Base-by-base conservation (phyloP, 1,140 invertebrate species). In the Octopus bimaculoides region DNA sequence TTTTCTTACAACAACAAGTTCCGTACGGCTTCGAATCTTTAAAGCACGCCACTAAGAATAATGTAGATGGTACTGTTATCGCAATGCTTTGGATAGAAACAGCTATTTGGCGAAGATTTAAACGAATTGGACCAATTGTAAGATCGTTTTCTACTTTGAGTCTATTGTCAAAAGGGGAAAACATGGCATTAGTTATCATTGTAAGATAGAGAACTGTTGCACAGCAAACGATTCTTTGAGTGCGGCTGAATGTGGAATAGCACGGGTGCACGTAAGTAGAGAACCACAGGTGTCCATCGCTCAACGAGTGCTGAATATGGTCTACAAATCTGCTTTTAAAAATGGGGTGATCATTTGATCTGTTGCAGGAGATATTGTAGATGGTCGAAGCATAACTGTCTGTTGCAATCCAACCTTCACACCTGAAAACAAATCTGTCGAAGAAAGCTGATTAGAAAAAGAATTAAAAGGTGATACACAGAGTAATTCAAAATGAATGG, bases 151-250 rank as follows among this genome's bases (percentile, higher is more conserved):
- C 52, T 52, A 71, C 69, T 10, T n/a, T 75, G 74, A 61, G 56
- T 41, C 81, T 77, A 61, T 77, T 61, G 4, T 79, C 77, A 2
- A 79, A 69, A 66, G 80, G 66, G 81, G 86, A 90, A 83, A 90
- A 90, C 89, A 90, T 89, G 52, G 89, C 89, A 79, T 90, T 90
- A 61, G 87, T 82, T 26, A 90, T 89, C 89, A 90, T 90, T 9
- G 88, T 88, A 1, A 89, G 82, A 69, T 89, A 87, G 5, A 90
- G 83, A 8, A 90, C 80, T 20, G 85, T 82, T 14, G 88, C 75
- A 80, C 88, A 86, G 77, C 89, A 90, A 0, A 85, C 85, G 4
- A 89, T 54, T 41, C 90, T 84, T 83, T 90, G 89, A n/a, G 89
- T 79, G n/a, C 90, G 86, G 8, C 86, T 88, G 82, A 90, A 90